Percentiles rank a stretch among this genome's conserved stretches.
These are phyloP conservation scores for Anguilla japonica DNA, from an alignment of 2,113 vertebrate genomes.

Conservation along the genomic window DNA sequence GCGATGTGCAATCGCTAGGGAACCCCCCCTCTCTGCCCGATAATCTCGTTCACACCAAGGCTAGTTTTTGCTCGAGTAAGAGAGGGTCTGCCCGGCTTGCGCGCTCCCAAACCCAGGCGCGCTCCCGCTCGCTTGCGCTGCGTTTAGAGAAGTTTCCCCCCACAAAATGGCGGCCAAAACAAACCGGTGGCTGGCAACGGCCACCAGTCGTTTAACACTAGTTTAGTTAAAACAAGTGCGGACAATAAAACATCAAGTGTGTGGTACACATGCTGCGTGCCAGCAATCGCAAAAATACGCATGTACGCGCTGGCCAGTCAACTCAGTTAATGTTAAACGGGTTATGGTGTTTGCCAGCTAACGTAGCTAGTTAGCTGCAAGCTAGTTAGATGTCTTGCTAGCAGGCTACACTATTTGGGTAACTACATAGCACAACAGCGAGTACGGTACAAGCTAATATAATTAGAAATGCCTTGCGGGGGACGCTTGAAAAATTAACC, in stretches of 20 bases:
- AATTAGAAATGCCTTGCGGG: background rate
- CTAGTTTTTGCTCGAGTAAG: constrained; percentile 25
- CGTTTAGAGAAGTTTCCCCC: constrained; percentile 44
- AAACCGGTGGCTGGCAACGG: constrained; percentile 48
- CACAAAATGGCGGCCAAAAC: constrained; percentile 81
- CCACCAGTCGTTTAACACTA: background rate
- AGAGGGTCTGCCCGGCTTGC: constrained; percentile 66
- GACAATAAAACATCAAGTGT: background rate
- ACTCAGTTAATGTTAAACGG: no score
- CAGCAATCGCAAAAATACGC: no score
- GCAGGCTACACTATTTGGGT: background rate
- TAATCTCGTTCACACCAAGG: constrained; percentile 50
- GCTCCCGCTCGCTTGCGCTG: constrained; percentile 37
- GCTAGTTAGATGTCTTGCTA: background rate
- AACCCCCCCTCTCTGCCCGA: constrained; percentile 48
- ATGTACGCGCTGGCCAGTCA: no score
- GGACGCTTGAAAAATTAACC: background rate
- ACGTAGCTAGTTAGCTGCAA: no score
- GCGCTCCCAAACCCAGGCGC: constrained; percentile 57
- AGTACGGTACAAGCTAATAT: background rate
- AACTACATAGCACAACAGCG: background rate
- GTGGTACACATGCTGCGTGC: background rate
- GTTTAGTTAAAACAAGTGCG: background rate
- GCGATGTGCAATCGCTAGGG: constrained; percentile 49
- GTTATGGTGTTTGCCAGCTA: background rate